Evolutionary conservation across 2,797 vertebrate species (phyloP).

Genomic region (Oreortyx pictus): DNA sequence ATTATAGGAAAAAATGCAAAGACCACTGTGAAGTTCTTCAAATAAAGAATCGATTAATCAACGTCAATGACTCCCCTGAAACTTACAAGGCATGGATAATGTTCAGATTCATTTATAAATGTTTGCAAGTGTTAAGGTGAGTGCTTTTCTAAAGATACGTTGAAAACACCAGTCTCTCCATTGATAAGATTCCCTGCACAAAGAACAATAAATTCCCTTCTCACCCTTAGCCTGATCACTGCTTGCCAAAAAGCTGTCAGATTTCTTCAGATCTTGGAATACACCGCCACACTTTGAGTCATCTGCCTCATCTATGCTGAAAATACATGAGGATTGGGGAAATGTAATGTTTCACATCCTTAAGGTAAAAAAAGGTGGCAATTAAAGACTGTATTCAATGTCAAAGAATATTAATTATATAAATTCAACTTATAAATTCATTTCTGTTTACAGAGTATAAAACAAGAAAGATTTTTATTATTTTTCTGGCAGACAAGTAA

Average conservation of each 20-base stretch:
- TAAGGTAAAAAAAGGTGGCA: not conserved
- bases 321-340: constrained; percentile 22
- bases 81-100: not conserved
- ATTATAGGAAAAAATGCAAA: not conserved
- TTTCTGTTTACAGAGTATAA: not conserved
- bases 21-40: not conserved
- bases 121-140: not conserved
- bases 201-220: not conserved
- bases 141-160: not conserved
- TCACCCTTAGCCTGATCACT: constrained; percentile 38
- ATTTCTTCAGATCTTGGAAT: constrained; percentile 39
- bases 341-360: not conserved
- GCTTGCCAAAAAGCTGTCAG: constrained; percentile 3
- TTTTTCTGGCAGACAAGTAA: not conserved
- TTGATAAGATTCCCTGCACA: not conserved
- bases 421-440: not conserved
- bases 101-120: not conserved
- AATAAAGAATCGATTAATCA: not conserved
- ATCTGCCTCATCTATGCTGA: constrained; percentile 41
- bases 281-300: not conserved
- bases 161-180: not conserved
- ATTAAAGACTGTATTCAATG: not conserved
- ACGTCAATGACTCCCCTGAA: not conserved
- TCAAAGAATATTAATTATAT: not conserved
- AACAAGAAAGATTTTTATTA: not conserved